Base-by-base conservation (phyloP, 1,140 invertebrate genomes). In the Leucophenga varia region DNA sequence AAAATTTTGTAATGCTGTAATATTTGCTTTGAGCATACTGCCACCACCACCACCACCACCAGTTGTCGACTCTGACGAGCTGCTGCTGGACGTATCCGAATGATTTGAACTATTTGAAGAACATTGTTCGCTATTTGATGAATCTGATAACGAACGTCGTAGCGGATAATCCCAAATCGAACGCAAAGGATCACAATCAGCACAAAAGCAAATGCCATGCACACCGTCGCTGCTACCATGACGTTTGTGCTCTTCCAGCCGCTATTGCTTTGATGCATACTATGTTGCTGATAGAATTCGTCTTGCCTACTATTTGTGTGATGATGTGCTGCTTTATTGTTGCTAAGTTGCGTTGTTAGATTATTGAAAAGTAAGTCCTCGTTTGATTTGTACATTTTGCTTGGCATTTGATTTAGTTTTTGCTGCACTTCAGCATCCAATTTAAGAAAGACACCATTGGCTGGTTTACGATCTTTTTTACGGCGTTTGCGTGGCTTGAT, bases 401-500 rank as follows among this genome's bases (percentile, higher is more conserved):
- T 2, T 46, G 56, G 6, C 12, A 25, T 25, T 25, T 25, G 22
- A 25, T 30, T 22, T 20, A 64, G 12, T 17, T 64, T 64, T 2
- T 50, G 43, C 13, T 57, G 63, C 47, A 63, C 31, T 16, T 65
- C 49, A 6, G 59, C 28, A 18, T 72, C 69, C 47, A 72, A 43
- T 40, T 72, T 72, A 18, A 72, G 47, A 12, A 72, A 25, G 7
- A 73, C 54, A 1, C 63, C 65, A 18, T 64, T 72, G 1, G 55
- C 47, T 2, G 55, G 57, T 51, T 91, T 91, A 42, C 89, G 80
- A 60, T 92, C 90, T 75, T 93, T 93, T 83, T 93, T 94, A 61
- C 90, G 82, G 14, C 91, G 81, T 70, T 94, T 94, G 9, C 90
- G 77, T 0, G 90, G 90, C 72, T 93, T 94, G 60, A 93, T 93